Base-by-base conservation (phyloP, 2,888 invertebrate genomes). In the Nomada flava region DNA sequence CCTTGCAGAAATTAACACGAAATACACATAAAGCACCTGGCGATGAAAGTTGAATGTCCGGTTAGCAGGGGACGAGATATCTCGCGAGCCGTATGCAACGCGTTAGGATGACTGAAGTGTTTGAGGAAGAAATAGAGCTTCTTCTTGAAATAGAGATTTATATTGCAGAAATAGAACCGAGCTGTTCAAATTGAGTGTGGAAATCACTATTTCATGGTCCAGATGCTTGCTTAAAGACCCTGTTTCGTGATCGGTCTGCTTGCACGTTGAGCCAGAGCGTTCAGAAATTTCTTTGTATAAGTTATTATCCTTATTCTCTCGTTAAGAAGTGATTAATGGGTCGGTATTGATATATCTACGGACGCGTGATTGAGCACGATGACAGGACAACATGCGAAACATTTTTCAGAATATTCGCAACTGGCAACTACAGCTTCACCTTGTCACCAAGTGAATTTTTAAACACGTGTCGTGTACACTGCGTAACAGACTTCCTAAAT, bases 131-230 rank as follows among this genome's bases (percentile, higher is more conserved):
- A 47, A 13, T 47, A 15, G 47, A 47, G 47, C 13, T 71, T 47
- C 70, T 71, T 62, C 70, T 71, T 36, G 36, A 36, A 47, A 47
- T 47, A 47, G 47, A 47, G 47, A 47, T 13, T 47, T 15, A 4
- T 15, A 47, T 47, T 47, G 47, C 13, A 71, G 70, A 71, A 71
- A 60, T 71, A 71, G 70, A 71, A 50, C 60, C 60, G 60, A 60
- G 60, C 60, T 62, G 70, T 71, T 71, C 70, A 71, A 71, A 71
- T 71, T 62, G 60, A 62, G 60, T 60, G 36, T 50, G 23, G 60
- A 60, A 71, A 71, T 50, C 60, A 71, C 60, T 62, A 52, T 71
- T 71, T 71, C 70, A 71, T 60, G 70, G 70, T 71, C 60, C 70
- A 71, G 70, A 71, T 71, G 70, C 70, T 71, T 50, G 60, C 59